Percentiles rank a stretch among this genome's conserved stretches.
Evolutionary conservation across 2,888 invertebrate species (phyloP).

Genomic region (Cenopis cana): DNA sequence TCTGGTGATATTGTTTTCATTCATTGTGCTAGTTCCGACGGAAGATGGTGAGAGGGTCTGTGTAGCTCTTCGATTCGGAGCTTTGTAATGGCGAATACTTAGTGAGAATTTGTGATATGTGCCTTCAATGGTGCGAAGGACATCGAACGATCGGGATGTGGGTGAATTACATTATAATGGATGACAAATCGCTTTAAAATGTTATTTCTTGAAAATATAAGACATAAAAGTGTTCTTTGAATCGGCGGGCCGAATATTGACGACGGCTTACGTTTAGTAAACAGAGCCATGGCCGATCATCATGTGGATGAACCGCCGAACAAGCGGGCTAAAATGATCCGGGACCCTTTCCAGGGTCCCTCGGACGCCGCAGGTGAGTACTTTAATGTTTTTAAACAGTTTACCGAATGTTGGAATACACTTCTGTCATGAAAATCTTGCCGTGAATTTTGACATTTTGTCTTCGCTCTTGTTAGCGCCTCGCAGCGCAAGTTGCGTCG

Average conservation of each 20-base stretch:
- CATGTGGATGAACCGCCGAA: conserved; percentile 97
- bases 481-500: conserved; percentile 44
- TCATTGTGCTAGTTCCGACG: conserved; percentile 90
- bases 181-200: conserved; percentile 84
- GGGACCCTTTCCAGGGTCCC: conserved; percentile 92
- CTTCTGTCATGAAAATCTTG: conserved; percentile 79
- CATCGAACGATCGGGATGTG: conserved; percentile 88
- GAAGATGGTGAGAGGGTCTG: conserved; percentile 91
- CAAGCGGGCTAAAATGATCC: conserved; percentile 97
- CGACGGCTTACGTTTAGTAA: conserved; percentile 88
- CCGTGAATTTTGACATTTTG: conserved; percentile 58
- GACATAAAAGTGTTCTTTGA: conserved; percentile 84
- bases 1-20: conserved; percentile 88
- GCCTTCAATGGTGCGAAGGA: conserved; percentile 90
- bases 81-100: conserved; percentile 93
- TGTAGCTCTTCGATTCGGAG: conserved; percentile 88
- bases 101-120: conserved; percentile 89
- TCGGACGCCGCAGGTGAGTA: conserved; percentile 92
- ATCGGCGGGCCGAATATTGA: conserved; percentile 86
- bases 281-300: conserved; percentile 96
- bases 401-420: conserved; percentile 68
- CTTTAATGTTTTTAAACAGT: conserved; percentile 70
- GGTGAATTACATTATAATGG: conserved; percentile 85
- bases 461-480: conserved; percentile 42
- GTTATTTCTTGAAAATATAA: conserved; percentile 82